Base-by-base conservation (phyloP, 2,113 vertebrate species). In the Camelus bactrianus region DNA sequence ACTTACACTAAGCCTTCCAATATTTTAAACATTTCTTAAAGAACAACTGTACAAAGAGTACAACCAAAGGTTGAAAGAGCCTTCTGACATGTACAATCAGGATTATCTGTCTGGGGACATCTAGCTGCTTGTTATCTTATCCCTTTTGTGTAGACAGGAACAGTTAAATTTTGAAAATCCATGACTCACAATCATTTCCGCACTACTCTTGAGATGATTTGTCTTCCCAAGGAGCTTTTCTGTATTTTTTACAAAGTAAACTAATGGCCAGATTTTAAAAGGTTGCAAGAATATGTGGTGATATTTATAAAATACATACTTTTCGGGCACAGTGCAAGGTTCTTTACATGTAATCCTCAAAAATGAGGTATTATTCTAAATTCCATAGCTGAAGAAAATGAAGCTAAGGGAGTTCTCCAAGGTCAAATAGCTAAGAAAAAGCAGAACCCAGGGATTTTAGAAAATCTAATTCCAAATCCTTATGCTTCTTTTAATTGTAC, bases 401-500 rank as follows among this genome's bases (percentile, higher is more conserved):
- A 98, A 92, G 32, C 42, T 81, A 60, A 77, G 12, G 2, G 82
- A 80, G n/a, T 89, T 90, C 62, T 73, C 35, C 56, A 48, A 81
- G 30, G 38, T 82, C 69, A 87, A 86, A 72, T 1, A 50, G 26
- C 62, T 77, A 93, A 12, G 62, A 87, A 91, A 2, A 77, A 30
- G 42, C 14, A 93, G 72, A 96, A 56, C 26, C 30, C 19, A 79
- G 32, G 12, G 6, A 58, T 79, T 95, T 89, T 20, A 88, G 28
- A 84, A 97, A 91, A 16, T 84, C 93, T 75, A 72, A 85, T 65
- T 80, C 14, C 85, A 80, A 95, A 90, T 58, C 22, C 79, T 88
- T 77, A 85, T 24, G 26, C 50, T 95, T 77, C 67, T 82, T 94
- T 87, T 84, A 65, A 93, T 62, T 76, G 65, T 0, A 52, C 22